phyloP scores from a whole-genome alignment of 1,140 invertebrate genomes.

The Vanessa atalanta region DNA sequence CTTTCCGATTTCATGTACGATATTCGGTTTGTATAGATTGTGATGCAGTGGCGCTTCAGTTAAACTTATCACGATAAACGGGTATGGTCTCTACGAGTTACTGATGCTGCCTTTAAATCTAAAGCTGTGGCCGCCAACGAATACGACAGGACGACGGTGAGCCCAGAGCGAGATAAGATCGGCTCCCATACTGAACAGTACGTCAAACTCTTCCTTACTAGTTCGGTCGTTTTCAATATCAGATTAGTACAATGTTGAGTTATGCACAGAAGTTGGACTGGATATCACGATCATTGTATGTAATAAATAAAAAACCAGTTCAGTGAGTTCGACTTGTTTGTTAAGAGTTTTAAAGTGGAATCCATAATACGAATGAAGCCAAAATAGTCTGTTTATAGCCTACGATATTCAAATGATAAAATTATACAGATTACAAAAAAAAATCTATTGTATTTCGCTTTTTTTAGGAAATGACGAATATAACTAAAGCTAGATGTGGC shows the following conservation, averaged over 20 bases:
- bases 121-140: slow-evolving; percentile 28
- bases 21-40: slow-evolving; percentile 33
- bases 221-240: slow-evolving; percentile 40
- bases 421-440: not conserved
- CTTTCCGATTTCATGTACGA: slow-evolving; percentile 40
- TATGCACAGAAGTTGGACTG: slow-evolving; percentile 31
- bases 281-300: slow-evolving; percentile 34
- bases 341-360: not conserved
- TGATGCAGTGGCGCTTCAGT: slow-evolving; percentile 28
- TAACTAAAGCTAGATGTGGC: slow-evolving; percentile 2
- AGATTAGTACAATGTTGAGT: slow-evolving; percentile 39
- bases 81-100: slow-evolving; percentile 25
- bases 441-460: too few species aligned
- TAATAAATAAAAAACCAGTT: slow-evolving; percentile 34
- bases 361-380: slow-evolving; percentile 4
- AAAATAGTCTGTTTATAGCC: not conserved
- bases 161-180: slow-evolving; percentile 32
- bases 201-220: slow-evolving; percentile 39
- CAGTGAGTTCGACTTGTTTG: slow-evolving; percentile 12
- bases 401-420: not conserved
- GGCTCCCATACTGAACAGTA: slow-evolving; percentile 32
- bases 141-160: slow-evolving; percentile 34
- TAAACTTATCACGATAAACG: slow-evolving; percentile 30
- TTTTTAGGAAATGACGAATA: too few species aligned
- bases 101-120: slow-evolving; percentile 37